Evolutionary conservation across 2,888 invertebrate genomes (phyloP).

Genomic region (Hanleya hanleyi): DNA sequence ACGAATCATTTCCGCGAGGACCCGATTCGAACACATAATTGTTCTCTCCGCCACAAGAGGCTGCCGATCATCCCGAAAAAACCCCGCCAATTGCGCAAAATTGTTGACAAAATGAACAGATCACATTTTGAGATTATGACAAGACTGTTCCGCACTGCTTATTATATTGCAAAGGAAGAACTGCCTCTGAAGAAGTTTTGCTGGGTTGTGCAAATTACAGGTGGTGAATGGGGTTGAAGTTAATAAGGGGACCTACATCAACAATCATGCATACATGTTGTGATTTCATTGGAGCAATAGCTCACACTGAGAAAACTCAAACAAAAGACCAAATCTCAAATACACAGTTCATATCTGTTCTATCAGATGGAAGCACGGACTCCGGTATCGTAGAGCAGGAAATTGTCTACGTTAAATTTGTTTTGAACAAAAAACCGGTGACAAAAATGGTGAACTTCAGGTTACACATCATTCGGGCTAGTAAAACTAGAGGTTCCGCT

Average conservation of each 20-base stretch:
- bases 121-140: not conserved
- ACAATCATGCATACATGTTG: not conserved
- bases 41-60: too few relatives aligned
- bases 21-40: too few relatives aligned
- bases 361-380: not conserved
- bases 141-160: not conserved
- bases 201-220: not conserved
- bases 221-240: too few relatives aligned
- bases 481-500: too few relatives aligned
- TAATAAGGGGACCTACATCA: not conserved
- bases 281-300: not conserved
- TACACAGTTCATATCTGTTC: not conserved
- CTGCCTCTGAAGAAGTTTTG: not conserved
- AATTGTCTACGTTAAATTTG: not conserved
- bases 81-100: too few relatives aligned
- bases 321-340: not conserved
- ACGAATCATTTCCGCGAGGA: too few relatives aligned
- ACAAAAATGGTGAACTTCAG: conserved; percentile 9
- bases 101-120: not conserved
- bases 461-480: too few relatives aligned
- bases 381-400: conserved; percentile 5
- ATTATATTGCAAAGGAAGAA: not conserved
- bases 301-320: not conserved
- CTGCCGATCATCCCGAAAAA: too few relatives aligned
- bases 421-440: not conserved